Conservation (phyloP, 2,888 invertebrate genomes). For the Cheilosia vernalis region DNA sequence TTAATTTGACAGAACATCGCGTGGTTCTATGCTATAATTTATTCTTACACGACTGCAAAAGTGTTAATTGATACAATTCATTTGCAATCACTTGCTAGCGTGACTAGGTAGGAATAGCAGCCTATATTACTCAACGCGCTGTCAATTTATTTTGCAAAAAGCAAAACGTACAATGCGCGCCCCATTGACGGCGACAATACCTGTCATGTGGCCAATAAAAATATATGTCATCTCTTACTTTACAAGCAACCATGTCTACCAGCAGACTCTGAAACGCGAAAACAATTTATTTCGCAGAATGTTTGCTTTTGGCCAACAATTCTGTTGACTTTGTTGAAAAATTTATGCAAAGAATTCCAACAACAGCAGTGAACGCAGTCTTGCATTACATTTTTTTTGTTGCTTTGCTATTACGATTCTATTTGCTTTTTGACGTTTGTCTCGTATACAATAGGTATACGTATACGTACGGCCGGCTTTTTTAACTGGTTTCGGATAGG, state of each 20-base stretch:
- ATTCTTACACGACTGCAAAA: not conserved
- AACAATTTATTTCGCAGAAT: too few relatives aligned
- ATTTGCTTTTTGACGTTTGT: slow-evolving; percentile 36
- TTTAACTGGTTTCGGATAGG: slow-evolving; percentile 37
- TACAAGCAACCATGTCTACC: too few relatives aligned
- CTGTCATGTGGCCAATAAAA: too few relatives aligned
- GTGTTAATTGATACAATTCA: slow-evolving; percentile 32
- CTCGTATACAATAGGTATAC: slow-evolving; percentile 5
- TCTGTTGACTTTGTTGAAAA: slow-evolving; percentile 7
- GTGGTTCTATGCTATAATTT: slow-evolving; percentile 10
- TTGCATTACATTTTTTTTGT: slow-evolving; percentile 17
- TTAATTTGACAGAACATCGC: not conserved
- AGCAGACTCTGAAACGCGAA: too few relatives aligned
- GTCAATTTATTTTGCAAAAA: not conserved
- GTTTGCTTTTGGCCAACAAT: not conserved
- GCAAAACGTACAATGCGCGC: not conserved
- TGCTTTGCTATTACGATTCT: slow-evolving; percentile 4
- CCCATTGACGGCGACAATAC: too few relatives aligned
- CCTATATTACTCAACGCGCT: not conserved
- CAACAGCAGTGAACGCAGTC: not conserved
- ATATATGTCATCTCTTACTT: too few relatives aligned
- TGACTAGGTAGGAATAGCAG: not conserved
- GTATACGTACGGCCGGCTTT: slow-evolving; percentile 57
- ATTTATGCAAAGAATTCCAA: slow-evolving; percentile 9
- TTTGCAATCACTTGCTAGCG: slow-evolving; percentile 13